Base-by-base conservation (phyloP, 1,140 invertebrate species). In the Drosophila bifasciata region DNA sequence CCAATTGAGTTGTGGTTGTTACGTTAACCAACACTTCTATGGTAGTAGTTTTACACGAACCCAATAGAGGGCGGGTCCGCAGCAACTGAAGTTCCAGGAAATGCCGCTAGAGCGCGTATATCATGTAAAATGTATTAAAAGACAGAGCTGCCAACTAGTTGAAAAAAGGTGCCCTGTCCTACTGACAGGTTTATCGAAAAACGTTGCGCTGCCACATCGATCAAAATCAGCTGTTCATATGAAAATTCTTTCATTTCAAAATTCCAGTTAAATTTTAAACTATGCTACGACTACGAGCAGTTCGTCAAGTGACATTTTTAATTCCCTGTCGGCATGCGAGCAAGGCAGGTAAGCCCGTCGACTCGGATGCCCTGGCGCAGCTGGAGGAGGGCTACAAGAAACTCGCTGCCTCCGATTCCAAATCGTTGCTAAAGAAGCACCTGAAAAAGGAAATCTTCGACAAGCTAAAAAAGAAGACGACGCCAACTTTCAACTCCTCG, bases 391-490 rank as follows among this genome's bases (percentile, higher is more conserved):
- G 96, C 76, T 98, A 95, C 93, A 94, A 95, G 92, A 97, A 97
- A 92, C 93, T 99, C 72, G 92, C 94, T 60, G 94, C 92, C 45
- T 97, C 97, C 43, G 95, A 97, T 90, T 98, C 97, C 92, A 97
- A 98, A 91, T 98, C 97, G 23, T 93, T 99, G 84, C 92, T 99
- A 92, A 98, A 98, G 93, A 99, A 99, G 91, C 96, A 97, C 92
- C 93, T 99, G 16, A 96, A 96, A 67, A 95, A 94, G 91, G 96
- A 97, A 76, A 92, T 98, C 1, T 97, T 98, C 85, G 97, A 99
- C 73, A 94, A 94, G 58, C 93, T 98, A 17, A 98, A 98, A 92
- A 95, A 93, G 69, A 95, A 95, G 93, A 97, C 97, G 90, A 98
- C 97, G 4, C 91, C 91, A 49, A 94, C 94, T 39, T 97, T 97